Evolutionary conservation across 2,888 invertebrate genomes (phyloP), one percentile per base, ranked within the genome.

Genomic region (Onchidella celtica): DNA sequence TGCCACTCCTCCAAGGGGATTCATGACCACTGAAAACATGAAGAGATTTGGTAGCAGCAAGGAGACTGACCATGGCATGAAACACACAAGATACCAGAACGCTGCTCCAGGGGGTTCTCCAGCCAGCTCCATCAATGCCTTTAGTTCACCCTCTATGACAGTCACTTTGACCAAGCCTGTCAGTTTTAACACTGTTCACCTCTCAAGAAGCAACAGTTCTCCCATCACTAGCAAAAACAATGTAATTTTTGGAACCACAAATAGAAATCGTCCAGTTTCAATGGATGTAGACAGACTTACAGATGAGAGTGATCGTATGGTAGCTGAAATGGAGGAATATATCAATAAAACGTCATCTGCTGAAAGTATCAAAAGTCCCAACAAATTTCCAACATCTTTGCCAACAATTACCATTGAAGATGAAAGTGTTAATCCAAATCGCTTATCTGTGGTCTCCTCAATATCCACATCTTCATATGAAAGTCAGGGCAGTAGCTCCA

Each of bases 311-410:
- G 86, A 90, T 66, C 87, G 86, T 79, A 85, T 91, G 66, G 85
- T 91, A 29, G 90, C 88, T 34, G 91, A 91, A 83, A 91, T 91
- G 91, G 90, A 90, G 70, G 88, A 87, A 63, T 91, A 91, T 70
- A 87, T 90, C 84, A 88, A 85, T 69, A 85, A 84, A 27, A 86
- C 82, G 29, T 38, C 84, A 34, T 88, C 82, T n/a, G 70, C 88
- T 29, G 86, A 87, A 32, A 85, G 86, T 2, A 81, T 85, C 63
- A 84, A 85, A 2, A 75, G 80, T 59, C 82, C 87, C 32, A 86
- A 73, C 73, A 85, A 86, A 80, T 90, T 90, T 78, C 90, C 90
- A 2, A 87, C 88, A 36, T 63, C 81, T 11, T 55, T 76, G 14
- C 65, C 59, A 55, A 59, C 76, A 6, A 72, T 61, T 29, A 59